Percentiles rank a stretch among this genome's conserved stretches.
phyloP scores from a whole-genome alignment of 2,888 invertebrate genomes.

The Trichogramma dendrolimi region DNA sequence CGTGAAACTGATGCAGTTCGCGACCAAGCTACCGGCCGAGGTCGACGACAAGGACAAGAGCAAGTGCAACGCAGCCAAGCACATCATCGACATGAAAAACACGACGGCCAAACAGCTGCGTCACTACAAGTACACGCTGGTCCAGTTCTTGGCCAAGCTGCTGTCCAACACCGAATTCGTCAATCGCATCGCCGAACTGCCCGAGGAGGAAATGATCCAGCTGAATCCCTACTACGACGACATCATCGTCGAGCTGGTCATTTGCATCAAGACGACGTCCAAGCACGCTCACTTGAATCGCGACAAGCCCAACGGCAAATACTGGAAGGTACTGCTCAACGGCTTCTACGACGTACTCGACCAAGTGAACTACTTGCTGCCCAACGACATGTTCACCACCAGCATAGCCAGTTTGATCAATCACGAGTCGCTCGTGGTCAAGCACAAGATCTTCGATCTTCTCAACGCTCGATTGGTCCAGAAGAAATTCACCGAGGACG shows the following conservation, averaged over 20 bases:
- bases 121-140: conserved; percentile 77
- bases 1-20: conserved; percentile 63
- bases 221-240: conserved; percentile 66
- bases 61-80: conserved; percentile 35
- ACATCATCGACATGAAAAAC: conserved; percentile 62
- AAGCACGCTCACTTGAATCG: conserved; percentile 61
- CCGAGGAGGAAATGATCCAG: conserved; percentile 51
- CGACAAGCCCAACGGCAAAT: conserved; percentile 62
- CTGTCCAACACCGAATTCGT: conserved; percentile 68
- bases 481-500: conserved; percentile 57
- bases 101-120: conserved; percentile 72
- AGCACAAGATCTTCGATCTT: conserved; percentile 79
- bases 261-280: conserved; percentile 65
- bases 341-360: conserved; percentile 69
- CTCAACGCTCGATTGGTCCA: conserved; percentile 77
- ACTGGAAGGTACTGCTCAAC: conserved; percentile 78
- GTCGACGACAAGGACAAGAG: conserved; percentile 46
- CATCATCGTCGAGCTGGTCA: conserved; percentile 65
- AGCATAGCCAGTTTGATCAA: conserved; percentile 71
- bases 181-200: conserved; percentile 60
- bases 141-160: conserved; percentile 70
- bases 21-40: conserved; percentile 65
- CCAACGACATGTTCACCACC: conserved; percentile 73
- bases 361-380: conserved; percentile 66
- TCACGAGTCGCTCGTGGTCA: conserved; percentile 68